A percentile compares a stretch with the other conserved stretches of the same genome.
Evolutionary conservation across 2,888 invertebrate species (phyloP).

Genomic region (Selenia dentaria): DNA sequence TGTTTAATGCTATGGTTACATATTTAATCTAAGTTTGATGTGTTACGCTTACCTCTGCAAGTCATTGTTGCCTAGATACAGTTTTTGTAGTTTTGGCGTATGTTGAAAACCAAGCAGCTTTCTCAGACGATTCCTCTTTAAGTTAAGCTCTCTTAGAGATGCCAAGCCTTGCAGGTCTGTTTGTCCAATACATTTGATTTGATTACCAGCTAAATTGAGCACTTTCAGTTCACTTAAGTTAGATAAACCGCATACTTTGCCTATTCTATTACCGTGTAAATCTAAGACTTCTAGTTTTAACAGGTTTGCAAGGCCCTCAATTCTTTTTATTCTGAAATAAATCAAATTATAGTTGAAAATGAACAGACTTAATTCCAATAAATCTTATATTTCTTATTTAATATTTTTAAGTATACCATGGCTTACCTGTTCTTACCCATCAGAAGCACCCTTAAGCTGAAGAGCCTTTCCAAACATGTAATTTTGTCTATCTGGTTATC

Average conservation of each 20-base stretch:
- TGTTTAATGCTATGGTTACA: no score
- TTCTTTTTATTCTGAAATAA: conserved; percentile 88
- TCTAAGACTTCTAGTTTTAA: conserved; percentile 95
- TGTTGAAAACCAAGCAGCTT: conserved; percentile 92
- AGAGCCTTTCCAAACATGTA: conserved; percentile 90
- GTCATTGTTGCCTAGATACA: conserved; percentile 93
- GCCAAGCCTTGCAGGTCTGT: conserved; percentile 91
- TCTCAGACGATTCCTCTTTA: conserved; percentile 93
- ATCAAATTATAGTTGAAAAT: background rate
- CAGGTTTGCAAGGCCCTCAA: conserved; percentile 90
- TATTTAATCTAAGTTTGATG: no score
- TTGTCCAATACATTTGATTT: conserved; percentile 90
- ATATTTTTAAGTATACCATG: no score
- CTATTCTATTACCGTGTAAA: conserved; percentile 96
- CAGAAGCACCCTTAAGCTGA: conserved; percentile 92
- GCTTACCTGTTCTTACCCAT: conserved; percentile 95
- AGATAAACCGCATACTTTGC: conserved; percentile 88
- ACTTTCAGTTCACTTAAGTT: conserved; percentile 92
- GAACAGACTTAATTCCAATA: no score
- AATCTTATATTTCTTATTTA: no score
- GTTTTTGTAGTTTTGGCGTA: conserved; percentile 89
- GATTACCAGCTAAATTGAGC: conserved; percentile 96
- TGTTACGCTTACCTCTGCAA: conserved; percentile 74
- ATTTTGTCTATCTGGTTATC: conserved; percentile 97
- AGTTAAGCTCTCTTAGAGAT: conserved; percentile 93